These are phyloP conservation scores for Sphenopsis melanotis DNA, from an alignment of 2,797 vertebrate species.

Conservation along the genomic window DNA sequence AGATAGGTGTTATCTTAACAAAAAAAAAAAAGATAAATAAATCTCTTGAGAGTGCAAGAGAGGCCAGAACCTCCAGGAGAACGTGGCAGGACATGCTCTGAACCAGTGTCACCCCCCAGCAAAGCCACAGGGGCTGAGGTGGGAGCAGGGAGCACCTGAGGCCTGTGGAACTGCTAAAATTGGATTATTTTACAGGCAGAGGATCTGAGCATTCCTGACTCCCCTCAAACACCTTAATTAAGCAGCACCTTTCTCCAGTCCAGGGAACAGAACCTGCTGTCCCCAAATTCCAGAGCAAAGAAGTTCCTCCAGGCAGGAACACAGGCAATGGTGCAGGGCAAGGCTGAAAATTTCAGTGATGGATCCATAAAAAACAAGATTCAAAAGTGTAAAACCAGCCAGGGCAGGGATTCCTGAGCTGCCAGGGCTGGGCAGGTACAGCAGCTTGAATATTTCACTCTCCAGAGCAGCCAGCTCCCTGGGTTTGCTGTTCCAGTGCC, in stretches of 20 bases:
- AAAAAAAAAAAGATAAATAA: background rate
- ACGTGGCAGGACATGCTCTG: background rate
- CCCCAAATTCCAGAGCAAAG: background rate
- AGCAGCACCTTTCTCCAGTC: background rate
- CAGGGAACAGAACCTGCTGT: background rate
- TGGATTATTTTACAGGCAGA: background rate
- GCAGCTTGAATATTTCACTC: background rate
- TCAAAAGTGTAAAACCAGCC: background rate
- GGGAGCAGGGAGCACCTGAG: background rate
- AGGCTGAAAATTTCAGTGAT: background rate
- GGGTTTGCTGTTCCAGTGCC: background rate
- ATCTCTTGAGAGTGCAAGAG: background rate
- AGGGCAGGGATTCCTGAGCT: background rate
- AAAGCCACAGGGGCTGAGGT: rapidly evolving
- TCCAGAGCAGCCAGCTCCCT: background rate
- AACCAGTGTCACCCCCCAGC: background rate
- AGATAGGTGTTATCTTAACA: background rate
- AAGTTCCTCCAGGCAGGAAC: background rate
- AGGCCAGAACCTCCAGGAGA: background rate
- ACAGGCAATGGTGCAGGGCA: rapidly evolving
- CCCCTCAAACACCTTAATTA: rapidly evolving
- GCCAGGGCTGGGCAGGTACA: background rate
- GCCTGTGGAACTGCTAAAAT: rapidly evolving
- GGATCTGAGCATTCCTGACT: background rate
- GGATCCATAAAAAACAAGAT: background rate